Evolutionary conservation across 2,113 vertebrate species (phyloP).

Genomic region (Ivindomyrus marchei): DNA sequence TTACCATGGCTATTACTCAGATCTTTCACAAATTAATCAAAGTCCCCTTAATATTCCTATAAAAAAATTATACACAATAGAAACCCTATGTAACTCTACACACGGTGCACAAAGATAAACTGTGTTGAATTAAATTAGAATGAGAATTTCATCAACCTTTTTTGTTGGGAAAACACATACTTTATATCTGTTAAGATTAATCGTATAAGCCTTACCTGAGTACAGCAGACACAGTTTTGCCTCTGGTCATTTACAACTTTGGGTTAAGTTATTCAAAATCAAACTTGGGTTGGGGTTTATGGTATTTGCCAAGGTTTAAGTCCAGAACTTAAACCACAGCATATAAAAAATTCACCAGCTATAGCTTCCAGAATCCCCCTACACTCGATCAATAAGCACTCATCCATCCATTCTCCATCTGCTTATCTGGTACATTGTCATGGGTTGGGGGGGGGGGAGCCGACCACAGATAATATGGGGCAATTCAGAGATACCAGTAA

Average conservation of each 20-base stretch:
- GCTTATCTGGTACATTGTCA: background rate
- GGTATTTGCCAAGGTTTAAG: background rate
- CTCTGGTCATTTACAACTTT: background rate
- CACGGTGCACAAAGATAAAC: background rate
- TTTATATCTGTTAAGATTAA: background rate
- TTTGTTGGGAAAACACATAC: background rate
- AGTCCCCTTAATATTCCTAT: background rate
- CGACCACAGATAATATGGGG: background rate
- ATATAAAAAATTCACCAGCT: background rate
- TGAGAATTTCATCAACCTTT: background rate
- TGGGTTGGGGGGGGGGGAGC: background rate
- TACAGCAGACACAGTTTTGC: background rate
- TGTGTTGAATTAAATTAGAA: background rate
- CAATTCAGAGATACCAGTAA: background rate
- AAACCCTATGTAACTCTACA: background rate
- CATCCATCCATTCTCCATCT: background rate
- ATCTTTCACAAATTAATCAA: background rate
- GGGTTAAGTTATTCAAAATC: background rate
- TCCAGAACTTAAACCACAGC: background rate
- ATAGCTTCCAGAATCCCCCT: background rate
- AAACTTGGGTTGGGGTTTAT: background rate
- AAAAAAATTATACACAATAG: background rate
- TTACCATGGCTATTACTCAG: background rate
- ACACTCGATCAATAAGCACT: background rate
- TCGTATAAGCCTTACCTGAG: background rate